Base-by-base conservation (phyloP, 2,888 invertebrate genomes). In the Oligia fasciuncula region DNA sequence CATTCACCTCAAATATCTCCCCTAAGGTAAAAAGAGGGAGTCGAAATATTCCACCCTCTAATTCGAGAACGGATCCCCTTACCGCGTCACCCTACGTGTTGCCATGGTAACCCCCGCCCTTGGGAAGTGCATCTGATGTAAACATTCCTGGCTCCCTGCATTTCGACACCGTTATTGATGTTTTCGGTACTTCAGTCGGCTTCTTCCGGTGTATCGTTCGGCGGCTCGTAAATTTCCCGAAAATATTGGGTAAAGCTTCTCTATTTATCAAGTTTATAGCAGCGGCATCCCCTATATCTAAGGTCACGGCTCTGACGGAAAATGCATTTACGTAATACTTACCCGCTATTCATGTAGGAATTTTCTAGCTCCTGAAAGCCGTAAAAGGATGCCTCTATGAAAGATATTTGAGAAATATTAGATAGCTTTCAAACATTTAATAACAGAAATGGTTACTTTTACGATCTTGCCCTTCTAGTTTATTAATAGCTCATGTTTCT, bases 1-100 rank as follows among this genome's bases (percentile, higher is more conserved):
- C 95, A 90, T 97, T 96, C 95, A 96, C 96, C 96, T 96, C 94
- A 92, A 94, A 93, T 94, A 95, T 93, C 94, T 95, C 95, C 96
- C 95, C 94, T 94, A 92, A 94, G 93, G 94, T 94, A 93, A 94
- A 93, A 93, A 90, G 92, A 92, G 95, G 95, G 95, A 93, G 94
- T 92, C 93, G 91, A 95, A 96, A 96, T 95, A 96, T 71, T 93
- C 94, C 95, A 94, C 96, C 95, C 95, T 95, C 95, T 95, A 95
- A 94, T 95, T 94, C 93, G 92, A 91, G 85, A 86, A 91, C 92
- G 88, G 87, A 91, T 93, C 91, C 92, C 95, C 94, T 90, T 83
- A 91, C 86, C 92, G 88, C 83, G 91, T 93, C 91, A 91, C 95
- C 95, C 92, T 84, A 87, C 78, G 72, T 76, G 92, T 92, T 83